phyloP scores from a whole-genome alignment of 2,888 invertebrate genomes.

The Anaspis maculata region DNA sequence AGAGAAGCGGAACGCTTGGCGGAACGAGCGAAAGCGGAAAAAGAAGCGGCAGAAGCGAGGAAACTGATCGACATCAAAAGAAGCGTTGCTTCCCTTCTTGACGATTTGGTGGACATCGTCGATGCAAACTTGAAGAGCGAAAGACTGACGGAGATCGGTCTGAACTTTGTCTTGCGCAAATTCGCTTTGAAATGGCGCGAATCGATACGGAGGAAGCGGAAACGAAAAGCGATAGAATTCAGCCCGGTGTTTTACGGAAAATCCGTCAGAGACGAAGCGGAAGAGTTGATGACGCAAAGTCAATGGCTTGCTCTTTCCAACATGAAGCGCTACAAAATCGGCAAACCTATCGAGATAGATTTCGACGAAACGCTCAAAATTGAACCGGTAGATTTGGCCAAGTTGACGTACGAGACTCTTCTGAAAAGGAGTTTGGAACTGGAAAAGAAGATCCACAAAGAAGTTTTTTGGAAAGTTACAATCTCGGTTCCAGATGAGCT shows the following conservation, averaged over 20 bases:
- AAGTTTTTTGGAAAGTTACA: constrained; percentile 55
- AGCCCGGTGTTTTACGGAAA: constrained; percentile 47
- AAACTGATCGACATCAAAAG: constrained; percentile 21
- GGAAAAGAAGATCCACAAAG: constrained; percentile 24
- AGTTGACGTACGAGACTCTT: constrained; percentile 27
- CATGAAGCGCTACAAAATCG: constrained; percentile 45
- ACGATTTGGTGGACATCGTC: constrained; percentile 34
- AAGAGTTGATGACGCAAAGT: constrained; percentile 40
- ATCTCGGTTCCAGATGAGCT: constrained; percentile 48
- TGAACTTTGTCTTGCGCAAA: constrained; percentile 33
- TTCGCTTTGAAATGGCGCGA: constrained; percentile 45
- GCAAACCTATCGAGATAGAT: constrained; percentile 30
- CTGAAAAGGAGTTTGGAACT: constrained; percentile 24
- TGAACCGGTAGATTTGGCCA: constrained; percentile 25
- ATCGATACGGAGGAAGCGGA: constrained; percentile 38
- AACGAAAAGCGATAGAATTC: constrained; percentile 46
- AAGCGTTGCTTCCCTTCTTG: constrained; percentile 32
- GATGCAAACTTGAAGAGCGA: constrained; percentile 33
- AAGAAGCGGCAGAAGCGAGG: constrained; percentile 9
- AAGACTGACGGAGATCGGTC: constrained; percentile 38
- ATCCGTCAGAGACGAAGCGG: constrained; percentile 39
- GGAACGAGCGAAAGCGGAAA: constrained; percentile 15
- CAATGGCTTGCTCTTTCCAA: constrained; percentile 42
- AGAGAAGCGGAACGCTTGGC: constrained; percentile 8
- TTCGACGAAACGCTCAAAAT: constrained; percentile 16